These are phyloP conservation scores for Scylla paramamosain DNA, from an alignment of 1,140 invertebrate genomes.

Conservation along the genomic window DNA sequence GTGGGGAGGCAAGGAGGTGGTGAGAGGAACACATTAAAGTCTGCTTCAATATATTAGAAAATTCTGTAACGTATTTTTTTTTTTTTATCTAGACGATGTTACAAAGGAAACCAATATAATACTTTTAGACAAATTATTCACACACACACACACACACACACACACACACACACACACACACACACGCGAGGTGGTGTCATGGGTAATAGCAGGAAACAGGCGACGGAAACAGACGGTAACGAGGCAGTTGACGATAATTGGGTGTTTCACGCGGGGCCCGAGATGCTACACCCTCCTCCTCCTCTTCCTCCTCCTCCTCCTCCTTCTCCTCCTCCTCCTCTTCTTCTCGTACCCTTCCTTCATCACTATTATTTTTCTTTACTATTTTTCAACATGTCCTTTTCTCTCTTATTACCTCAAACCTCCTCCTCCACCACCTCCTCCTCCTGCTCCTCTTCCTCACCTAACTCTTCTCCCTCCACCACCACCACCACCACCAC, in stretches of 20 bases:
- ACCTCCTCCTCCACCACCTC: neutral
- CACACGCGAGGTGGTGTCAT: neutral
- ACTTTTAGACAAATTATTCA: neutral
- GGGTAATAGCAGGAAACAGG: neutral
- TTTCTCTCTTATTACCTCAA: neutral
- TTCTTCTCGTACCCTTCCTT: neutral
- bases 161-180: constrained; percentile 16
- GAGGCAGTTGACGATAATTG: neutral
- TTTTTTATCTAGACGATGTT: neutral
- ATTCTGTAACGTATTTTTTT: neutral
- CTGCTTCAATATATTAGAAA: neutral
- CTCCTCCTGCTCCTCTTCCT: neutral
- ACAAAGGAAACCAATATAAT: neutral
- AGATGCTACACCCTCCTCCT: neutral
- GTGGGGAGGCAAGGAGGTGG: neutral
- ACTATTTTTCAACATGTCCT: neutral
- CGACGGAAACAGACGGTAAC: constrained; percentile 8
- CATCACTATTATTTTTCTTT: too few relatives aligned
- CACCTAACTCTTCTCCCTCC: neutral
- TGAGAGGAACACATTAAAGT: neutral
- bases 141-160: neutral
- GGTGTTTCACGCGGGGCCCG: neutral
- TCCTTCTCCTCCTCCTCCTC: constrained; percentile 2
- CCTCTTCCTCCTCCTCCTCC: neutral
- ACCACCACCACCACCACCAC: neutral